Evolutionary conservation across 2,888 invertebrate genomes (phyloP), one percentile per base, ranked within the genome.

Genomic region (Corythucha ciliata): DNA sequence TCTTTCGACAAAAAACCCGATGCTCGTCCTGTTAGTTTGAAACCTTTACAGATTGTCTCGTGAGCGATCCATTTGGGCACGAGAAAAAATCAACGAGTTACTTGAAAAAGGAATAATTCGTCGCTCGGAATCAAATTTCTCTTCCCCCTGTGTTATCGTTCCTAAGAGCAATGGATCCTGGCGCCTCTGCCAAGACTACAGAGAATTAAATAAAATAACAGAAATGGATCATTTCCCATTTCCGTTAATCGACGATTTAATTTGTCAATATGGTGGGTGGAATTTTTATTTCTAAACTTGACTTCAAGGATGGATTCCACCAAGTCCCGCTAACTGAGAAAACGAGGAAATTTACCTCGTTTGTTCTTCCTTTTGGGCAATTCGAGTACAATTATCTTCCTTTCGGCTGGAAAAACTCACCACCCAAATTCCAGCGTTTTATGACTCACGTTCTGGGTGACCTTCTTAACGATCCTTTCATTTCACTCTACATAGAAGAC

Each of bases 221-320:
- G 47, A 47, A 3, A 22, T 36, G 3, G 47, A 47, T 40, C 47
- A 34, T 3, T 47, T 47, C 18, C 47, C 47, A 16, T 47, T 47
- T 20, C 47, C 47, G 4, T n/a, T 47, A 4, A 41, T 48, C 14
- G 48, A 48, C 29, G 48, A 40, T 27, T 16, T 48, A 4, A 48
- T 48, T 21, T 48, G 14, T 6, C 24, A 40, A n/a, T 6, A 41
- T 2, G 48, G 48, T 18, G 48, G 48, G 18, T 48, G 48, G 10
- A 4, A 16, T 5, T 41, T 18, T 41, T 48, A 41, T 24, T 29
- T 26, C 2, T 36, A 47, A 34, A 7, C 37, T 2, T 34, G 37
- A 14, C 14, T 36, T 4, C 34, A 37, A 24, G 25, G 37, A 26
- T 26, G 37, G 12, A 33, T 45, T 32, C 33, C n/a, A 32, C 10